phyloP scores from a whole-genome alignment of 2,888 invertebrate species.

The Brachycybe producta region DNA sequence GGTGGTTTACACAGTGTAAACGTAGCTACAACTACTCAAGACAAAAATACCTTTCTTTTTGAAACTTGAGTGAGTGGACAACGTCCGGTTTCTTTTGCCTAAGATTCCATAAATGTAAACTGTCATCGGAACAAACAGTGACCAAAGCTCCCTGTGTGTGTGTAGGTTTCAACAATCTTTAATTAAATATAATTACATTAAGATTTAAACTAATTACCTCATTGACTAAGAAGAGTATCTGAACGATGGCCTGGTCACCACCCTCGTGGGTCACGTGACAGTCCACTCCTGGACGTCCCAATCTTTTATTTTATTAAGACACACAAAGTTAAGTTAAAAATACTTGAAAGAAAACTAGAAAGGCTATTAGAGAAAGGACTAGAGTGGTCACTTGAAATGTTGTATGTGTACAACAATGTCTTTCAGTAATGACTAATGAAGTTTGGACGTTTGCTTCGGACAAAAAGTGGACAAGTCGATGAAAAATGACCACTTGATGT shows the following conservation, averaged over 20 bases:
- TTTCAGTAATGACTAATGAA: no score
- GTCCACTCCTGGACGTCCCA: constrained; percentile 95
- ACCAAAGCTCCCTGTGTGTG: constrained; percentile 65
- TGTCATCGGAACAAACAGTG: constrained; percentile 90
- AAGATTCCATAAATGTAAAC: constrained; percentile 94
- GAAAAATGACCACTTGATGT: no score
- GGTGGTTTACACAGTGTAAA: constrained; percentile 9
- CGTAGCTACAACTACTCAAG: not conserved
- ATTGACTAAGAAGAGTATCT: constrained; percentile 88
- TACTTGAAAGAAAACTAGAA: no score
- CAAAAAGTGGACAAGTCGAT: no score
- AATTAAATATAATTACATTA: not conserved
- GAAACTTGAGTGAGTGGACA: constrained; percentile 93
- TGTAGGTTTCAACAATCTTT: not conserved
- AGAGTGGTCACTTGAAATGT: no score
- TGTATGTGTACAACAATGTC: no score
- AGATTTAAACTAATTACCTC: constrained; percentile 43
- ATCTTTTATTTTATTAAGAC: constrained; percentile 55
- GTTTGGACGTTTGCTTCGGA: no score
- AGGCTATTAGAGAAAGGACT: no score
- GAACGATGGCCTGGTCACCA: constrained; percentile 55
- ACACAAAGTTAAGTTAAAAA: no score
- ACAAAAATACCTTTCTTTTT: constrained; percentile 69
- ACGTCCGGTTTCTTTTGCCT: constrained; percentile 86
- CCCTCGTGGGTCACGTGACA: constrained; percentile 71